Evolutionary conservation across 2,113 vertebrate genomes (phyloP).

Genomic region (Indicator indicator): DNA sequence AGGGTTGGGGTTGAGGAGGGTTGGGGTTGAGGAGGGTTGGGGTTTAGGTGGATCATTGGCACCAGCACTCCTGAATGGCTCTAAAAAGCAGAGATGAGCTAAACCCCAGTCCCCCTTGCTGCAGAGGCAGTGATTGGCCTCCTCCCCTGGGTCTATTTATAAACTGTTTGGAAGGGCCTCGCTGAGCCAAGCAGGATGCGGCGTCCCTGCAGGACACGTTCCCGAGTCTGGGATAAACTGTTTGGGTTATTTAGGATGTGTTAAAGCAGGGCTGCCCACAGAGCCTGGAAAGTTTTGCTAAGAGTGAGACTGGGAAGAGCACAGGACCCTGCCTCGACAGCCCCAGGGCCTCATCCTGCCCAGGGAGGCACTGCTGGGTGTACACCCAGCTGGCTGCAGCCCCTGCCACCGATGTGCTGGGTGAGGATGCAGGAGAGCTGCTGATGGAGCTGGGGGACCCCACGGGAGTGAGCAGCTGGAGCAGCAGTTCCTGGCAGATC

Average conservation of each 20-base stretch:
- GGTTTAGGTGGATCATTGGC: background rate
- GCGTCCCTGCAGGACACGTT: background rate
- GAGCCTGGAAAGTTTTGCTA: slow-evolving; percentile 4
- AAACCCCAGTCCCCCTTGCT: background rate
- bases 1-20: too few relatives aligned
- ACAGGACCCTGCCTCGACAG: rapidly evolving
- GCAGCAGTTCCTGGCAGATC: background rate
- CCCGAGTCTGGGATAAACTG: slow-evolving; percentile 36
- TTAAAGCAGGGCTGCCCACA: background rate
- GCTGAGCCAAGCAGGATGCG: slow-evolving; percentile 36
- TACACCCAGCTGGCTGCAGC: rapidly evolving
- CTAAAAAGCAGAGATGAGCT: background rate
- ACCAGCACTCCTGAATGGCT: rapidly evolving
- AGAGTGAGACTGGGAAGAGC: background rate
- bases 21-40: too few relatives aligned
- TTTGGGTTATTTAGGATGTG: slow-evolving; percentile 14
- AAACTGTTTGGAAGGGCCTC: slow-evolving; percentile 49
- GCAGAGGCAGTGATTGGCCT: background rate
- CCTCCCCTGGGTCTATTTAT: slow-evolving; percentile 34
- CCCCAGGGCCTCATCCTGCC: background rate
- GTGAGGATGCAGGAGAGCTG: background rate
- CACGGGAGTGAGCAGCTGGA: background rate
- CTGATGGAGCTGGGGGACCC: rapidly evolving
- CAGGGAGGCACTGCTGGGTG: background rate
- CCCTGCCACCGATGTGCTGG: rapidly evolving